phyloP scores from a whole-genome alignment of 1,140 invertebrate genomes.

The Drosophila carrolli region DNA sequence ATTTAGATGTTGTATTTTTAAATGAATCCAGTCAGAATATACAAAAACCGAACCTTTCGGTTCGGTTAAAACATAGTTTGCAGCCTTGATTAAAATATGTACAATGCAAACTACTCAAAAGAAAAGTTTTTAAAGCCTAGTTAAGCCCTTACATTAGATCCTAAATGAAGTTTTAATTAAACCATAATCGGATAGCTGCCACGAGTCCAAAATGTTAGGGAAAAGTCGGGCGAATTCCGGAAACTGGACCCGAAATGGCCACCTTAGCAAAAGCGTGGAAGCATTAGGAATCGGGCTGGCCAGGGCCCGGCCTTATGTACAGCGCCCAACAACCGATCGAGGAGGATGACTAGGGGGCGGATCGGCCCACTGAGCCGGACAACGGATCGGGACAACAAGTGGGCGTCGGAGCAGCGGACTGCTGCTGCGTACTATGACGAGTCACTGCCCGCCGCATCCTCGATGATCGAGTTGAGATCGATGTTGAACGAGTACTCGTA shows the following conservation, averaged over 20 bases:
- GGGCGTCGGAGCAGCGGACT: conserved; percentile 46
- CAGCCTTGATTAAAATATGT: conserved; percentile 31
- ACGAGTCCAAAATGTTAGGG: not conserved
- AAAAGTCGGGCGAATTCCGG: conserved; percentile 5
- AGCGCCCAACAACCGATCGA: conserved; percentile 71
- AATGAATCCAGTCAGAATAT: not conserved
- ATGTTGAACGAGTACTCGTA: conserved; percentile 85
- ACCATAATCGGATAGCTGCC: not conserved
- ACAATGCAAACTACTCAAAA: conserved; percentile 15
- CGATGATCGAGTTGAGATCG: conserved; percentile 84
- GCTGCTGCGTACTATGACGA: conserved; percentile 84
- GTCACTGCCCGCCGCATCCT: conserved; percentile 84
- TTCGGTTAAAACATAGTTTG: conserved; percentile 15
- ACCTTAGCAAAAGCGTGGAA: conserved; percentile 52
- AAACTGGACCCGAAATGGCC: not conserved
- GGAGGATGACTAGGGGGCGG: conserved; percentile 13
- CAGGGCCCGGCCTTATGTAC: conserved; percentile 47
- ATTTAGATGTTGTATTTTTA: too few relatives aligned
- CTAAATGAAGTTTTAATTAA: conserved; percentile 8
- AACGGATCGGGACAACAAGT: conserved; percentile 23
- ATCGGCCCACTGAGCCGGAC: conserved; percentile 5
- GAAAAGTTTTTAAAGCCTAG: not conserved
- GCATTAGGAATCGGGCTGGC: conserved; percentile 48
- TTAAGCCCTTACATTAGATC: conserved; percentile 3
- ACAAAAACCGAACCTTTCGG: conserved; percentile 8